Percentiles rank a stretch among this genome's conserved stretches.
These are phyloP conservation scores for Montipora cactus DNA, from an alignment of 64 coral and sea anemone species.

Conservation along the genomic window DNA sequence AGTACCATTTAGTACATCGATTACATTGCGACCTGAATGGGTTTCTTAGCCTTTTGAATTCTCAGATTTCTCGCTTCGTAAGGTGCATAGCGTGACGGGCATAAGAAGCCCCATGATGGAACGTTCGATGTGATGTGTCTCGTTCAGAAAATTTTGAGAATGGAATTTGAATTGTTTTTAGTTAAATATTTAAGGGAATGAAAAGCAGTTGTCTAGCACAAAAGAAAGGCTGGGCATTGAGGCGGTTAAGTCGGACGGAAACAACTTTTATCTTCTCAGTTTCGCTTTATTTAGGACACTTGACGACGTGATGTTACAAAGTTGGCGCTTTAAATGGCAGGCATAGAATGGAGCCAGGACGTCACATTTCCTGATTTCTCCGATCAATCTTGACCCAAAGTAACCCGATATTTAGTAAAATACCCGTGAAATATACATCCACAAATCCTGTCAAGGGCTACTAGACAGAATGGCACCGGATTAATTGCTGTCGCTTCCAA, in stretches of 20 bases:
- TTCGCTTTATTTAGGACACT: conserved; percentile 22
- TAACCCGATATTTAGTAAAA: conserved; percentile 95
- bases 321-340: conserved; percentile 10
- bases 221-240: conserved; percentile 1
- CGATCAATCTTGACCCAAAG: conserved; percentile 72
- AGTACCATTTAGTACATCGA: not conserved
- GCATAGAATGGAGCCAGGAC: conserved; percentile 34
- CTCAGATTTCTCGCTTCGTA: not conserved
- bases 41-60: not conserved
- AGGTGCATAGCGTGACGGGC: not conserved
- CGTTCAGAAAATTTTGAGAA: not conserved
- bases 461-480: conserved; percentile 77
- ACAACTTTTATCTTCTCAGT: conserved; percentile 30
- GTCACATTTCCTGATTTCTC: conserved; percentile 29
- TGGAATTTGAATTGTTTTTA: not conserved
- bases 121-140: not conserved
- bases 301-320: not conserved
- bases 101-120: not conserved
- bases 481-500: conserved; percentile 40
- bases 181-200: not conserved
- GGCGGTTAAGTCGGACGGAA: conserved; percentile 14
- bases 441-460: conserved; percentile 70
- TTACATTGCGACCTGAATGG: conserved; percentile 9
- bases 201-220: conserved; percentile 14
- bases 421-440: conserved; percentile 71